Conservation (phyloP, 1,140 invertebrate species). For the Carcinoscorpius rotundicauda region DNA sequence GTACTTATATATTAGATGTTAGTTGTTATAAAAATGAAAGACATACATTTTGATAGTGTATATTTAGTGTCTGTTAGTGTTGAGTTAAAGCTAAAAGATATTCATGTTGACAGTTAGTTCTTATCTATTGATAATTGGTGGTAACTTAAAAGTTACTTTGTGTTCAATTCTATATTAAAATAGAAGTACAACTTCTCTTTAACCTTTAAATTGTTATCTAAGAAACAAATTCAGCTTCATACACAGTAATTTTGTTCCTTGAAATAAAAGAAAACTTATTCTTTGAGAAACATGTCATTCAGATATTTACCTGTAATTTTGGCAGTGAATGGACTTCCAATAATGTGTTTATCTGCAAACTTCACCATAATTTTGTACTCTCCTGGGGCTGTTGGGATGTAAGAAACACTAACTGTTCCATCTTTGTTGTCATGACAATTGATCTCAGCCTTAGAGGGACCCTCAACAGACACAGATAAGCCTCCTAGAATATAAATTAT, state of each 20-base stretch:
- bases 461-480: slow-evolving; percentile 86
- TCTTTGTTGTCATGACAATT: slow-evolving; percentile 90
- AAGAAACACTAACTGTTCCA: slow-evolving; percentile 85
- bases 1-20: too few relatives aligned
- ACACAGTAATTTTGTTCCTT: background rate
- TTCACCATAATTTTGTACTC: slow-evolving; percentile 95
- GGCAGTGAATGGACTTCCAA: slow-evolving; percentile 83
- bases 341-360: slow-evolving; percentile 91
- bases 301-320: slow-evolving; percentile 58
- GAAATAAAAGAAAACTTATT: too few relatives aligned
- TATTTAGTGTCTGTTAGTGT: too few relatives aligned
- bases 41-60: too few relatives aligned
- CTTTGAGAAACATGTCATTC: too few relatives aligned
- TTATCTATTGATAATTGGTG: too few relatives aligned
- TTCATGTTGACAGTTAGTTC: too few relatives aligned
- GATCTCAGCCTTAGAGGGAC: slow-evolving; percentile 91
- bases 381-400: slow-evolving; percentile 88
- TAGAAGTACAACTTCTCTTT: too few relatives aligned
- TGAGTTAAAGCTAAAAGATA: too few relatives aligned
- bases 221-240: background rate
- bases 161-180: too few relatives aligned
- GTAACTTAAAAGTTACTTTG: too few relatives aligned
- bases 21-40: too few relatives aligned
- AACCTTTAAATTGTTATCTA: background rate
- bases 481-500: slow-evolving; percentile 41